Conservation (phyloP, 2,888 invertebrate species). For the Drosophila neoperkinsi region DNA sequence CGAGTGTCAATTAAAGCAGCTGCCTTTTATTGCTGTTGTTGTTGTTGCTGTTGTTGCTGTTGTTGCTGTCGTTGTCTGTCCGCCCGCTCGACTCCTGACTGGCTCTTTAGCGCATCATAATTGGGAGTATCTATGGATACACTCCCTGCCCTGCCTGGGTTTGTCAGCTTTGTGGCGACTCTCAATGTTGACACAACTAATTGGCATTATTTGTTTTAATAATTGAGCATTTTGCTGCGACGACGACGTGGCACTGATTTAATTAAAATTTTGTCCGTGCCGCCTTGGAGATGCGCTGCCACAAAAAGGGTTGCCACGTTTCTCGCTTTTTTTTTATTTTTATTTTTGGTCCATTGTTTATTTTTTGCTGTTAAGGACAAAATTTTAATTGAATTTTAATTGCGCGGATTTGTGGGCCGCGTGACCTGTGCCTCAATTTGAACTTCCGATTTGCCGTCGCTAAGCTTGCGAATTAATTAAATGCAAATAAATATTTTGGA, state of each 20-base stretch:
- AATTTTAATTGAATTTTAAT: constrained; percentile 73
- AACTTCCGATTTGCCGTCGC: constrained; percentile 45
- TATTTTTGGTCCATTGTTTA: constrained; percentile 44
- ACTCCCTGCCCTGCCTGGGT: constrained; percentile 4
- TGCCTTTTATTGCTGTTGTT: constrained; percentile 33
- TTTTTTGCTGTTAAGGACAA: constrained; percentile 32
- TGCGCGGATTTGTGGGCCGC: constrained; percentile 54
- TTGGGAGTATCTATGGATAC: constrained; percentile 47
- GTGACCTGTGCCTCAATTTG: constrained; percentile 3
- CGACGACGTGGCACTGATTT: constrained; percentile 67
- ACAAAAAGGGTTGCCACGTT: constrained; percentile 51
- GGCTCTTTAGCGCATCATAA: constrained; percentile 68
- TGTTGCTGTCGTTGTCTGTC: constrained; percentile 11
- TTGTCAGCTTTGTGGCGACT: constrained; percentile 34
- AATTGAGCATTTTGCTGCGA: constrained; percentile 81
- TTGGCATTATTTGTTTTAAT: constrained; percentile 84
- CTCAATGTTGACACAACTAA: constrained; percentile 83
- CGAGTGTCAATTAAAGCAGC: constrained; percentile 76
- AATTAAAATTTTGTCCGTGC: constrained; percentile 72
- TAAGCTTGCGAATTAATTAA: constrained; percentile 68
- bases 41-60: constrained; percentile 9
- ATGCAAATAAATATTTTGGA: constrained; percentile 77
- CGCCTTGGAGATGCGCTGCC: constrained; percentile 14
- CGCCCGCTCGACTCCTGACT: constrained; percentile 24
- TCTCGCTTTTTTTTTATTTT: not conserved